Percentiles rank a stretch among this genome's conserved stretches.
phyloP scores from a whole-genome alignment of 2,888 invertebrate species.

The Entomobrya multifasciata region DNA sequence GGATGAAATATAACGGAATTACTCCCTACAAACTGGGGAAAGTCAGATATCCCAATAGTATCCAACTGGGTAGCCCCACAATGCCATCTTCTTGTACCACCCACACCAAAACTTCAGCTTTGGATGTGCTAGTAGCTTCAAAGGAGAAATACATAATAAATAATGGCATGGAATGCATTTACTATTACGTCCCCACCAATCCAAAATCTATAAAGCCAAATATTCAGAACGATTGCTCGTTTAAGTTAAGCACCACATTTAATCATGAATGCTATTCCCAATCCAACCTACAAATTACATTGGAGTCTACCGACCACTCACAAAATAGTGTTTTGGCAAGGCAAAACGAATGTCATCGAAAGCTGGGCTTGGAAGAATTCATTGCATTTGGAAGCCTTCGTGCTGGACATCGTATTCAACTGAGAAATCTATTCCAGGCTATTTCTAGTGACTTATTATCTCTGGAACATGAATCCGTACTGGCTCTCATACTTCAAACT shows the following conservation, averaged over 20 bases:
- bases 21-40: not conserved
- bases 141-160: slow-evolving; percentile 6
- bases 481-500: slow-evolving; percentile 44
- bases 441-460: slow-evolving; percentile 13
- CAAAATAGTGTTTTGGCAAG: slow-evolving; percentile 48
- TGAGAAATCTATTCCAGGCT: slow-evolving; percentile 54
- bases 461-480: slow-evolving; percentile 47
- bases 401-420: slow-evolving; percentile 49
- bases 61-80: no score
- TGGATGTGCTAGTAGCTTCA: not conserved
- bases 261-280: slow-evolving; percentile 10
- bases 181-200: not conserved
- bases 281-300: slow-evolving; percentile 5
- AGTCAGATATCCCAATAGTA: not conserved
- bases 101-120: not conserved
- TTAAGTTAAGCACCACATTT: not conserved
- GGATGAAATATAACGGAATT: not conserved
- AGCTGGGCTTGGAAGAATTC: slow-evolving; percentile 35
- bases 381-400: slow-evolving; percentile 52
- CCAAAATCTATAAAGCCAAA: not conserved
- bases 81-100: not conserved
- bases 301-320: slow-evolving; percentile 27
- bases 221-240: not conserved
- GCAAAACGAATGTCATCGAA: slow-evolving; percentile 46
- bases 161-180: slow-evolving; percentile 9